Conservation (phyloP, 1,140 invertebrate species). For the Sesamia nonagrioides region DNA sequence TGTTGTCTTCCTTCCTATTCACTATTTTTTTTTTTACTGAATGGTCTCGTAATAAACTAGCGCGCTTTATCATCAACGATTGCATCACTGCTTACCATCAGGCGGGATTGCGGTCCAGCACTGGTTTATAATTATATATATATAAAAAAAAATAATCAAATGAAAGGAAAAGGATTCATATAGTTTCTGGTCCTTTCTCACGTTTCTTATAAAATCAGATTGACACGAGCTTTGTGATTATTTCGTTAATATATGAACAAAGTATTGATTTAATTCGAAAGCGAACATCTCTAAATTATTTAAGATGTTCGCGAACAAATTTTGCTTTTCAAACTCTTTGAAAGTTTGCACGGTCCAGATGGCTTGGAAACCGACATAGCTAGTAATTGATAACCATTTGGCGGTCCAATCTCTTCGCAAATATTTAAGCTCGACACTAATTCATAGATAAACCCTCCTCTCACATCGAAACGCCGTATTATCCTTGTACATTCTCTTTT, state of each 20-base stretch:
- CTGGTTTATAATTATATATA: no score
- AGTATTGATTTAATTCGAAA: conserved; percentile 27
- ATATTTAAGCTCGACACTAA: conserved; percentile 47
- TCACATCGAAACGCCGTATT: not conserved
- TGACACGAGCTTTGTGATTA: not conserved
- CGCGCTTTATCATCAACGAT: no score
- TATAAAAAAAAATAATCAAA: no score
- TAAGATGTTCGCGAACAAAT: conserved; percentile 57
- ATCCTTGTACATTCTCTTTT: conserved; percentile 1
- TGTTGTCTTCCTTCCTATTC: no score
- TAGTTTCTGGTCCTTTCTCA: not conserved
- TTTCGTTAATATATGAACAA: not conserved
- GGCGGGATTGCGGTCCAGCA: no score
- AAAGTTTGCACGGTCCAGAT: conserved; percentile 62
- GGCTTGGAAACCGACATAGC: conserved; percentile 50
- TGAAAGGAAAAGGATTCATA: no score
- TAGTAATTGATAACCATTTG: conserved; percentile 59
- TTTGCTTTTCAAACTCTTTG: conserved; percentile 53
- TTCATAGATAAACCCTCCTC: not conserved
- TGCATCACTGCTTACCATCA: no score
- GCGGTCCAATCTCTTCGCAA: conserved; percentile 55
- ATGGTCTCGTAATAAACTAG: no score
- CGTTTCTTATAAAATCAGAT: not conserved
- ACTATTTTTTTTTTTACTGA: no score
- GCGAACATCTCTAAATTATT: conserved; percentile 42